These are phyloP conservation scores for Drosophila mojavensis DNA, from an alignment of 1,140 invertebrate genomes.

Conservation along the genomic window DNA sequence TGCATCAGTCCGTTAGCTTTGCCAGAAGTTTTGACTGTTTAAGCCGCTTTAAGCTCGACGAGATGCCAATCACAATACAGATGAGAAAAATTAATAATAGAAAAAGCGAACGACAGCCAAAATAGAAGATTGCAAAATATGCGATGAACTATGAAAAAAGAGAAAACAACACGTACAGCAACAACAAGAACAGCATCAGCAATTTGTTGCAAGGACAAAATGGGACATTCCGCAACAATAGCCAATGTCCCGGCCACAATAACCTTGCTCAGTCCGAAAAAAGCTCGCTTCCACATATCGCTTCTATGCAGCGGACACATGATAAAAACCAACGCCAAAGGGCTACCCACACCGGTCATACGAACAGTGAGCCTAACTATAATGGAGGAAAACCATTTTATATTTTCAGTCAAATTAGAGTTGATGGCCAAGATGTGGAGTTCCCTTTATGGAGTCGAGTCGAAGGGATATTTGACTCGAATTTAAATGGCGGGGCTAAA, in stretches of 20 bases:
- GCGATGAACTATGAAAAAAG: slow-evolving; percentile 38
- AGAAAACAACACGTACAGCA: not conserved
- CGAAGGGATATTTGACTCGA: not conserved
- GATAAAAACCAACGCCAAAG: slow-evolving; percentile 40
- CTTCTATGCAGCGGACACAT: slow-evolving; percentile 59
- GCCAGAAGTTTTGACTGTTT: slow-evolving; percentile 12
- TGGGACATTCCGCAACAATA: slow-evolving; percentile 70
- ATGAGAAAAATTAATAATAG: slow-evolving; percentile 34
- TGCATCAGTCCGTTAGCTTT: slow-evolving; percentile 33
- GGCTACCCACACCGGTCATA: slow-evolving; percentile 9
- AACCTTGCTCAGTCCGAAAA: slow-evolving; percentile 38
- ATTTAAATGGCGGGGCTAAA: not conserved
- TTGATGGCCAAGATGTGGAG: not conserved
- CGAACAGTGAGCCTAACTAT: slow-evolving; percentile 32
- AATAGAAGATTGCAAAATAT: slow-evolving; percentile 52
- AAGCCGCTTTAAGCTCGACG: slow-evolving; percentile 32
- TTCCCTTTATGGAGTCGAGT: not conserved
- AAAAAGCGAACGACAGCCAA: slow-evolving; percentile 34
- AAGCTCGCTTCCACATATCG: slow-evolving; percentile 34
- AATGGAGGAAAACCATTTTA: slow-evolving; percentile 18
- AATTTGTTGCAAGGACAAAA: slow-evolving; percentile 71
- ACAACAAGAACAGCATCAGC: slow-evolving; percentile 31
- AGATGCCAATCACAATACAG: slow-evolving; percentile 34
- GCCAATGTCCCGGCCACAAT: slow-evolving; percentile 55
- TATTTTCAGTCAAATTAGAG: slow-evolving; percentile 25